Conservation (phyloP, 2,797 vertebrate species). For the Naso thynnoides region DNA sequence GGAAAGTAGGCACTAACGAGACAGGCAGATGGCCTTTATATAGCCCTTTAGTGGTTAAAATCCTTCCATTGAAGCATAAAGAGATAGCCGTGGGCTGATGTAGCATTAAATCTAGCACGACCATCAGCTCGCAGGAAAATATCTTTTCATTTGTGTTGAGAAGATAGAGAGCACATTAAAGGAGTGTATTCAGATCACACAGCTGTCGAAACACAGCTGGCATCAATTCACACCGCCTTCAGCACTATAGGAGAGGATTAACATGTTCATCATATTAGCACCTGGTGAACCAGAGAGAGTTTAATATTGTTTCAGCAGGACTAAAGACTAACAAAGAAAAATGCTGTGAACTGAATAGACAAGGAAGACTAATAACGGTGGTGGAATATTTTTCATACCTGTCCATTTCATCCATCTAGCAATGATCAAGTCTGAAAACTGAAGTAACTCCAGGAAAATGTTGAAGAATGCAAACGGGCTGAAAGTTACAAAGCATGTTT, state of each 20-base stretch:
- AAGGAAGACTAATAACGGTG: neutral
- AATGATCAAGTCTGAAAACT: conserved; percentile 3
- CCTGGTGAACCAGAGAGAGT: conserved; percentile 45
- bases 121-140: conserved; percentile 59
- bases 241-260: conserved; percentile 54
- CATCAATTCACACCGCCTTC: conserved; percentile 53
- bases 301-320: conserved; percentile 33
- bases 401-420: neutral
- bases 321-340: conserved; percentile 22
- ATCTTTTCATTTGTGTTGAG: conserved; percentile 57
- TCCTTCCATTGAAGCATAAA: conserved; percentile 64
- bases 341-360: neutral
- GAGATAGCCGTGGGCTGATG: conserved; percentile 63
- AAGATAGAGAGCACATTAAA: conserved; percentile 38
- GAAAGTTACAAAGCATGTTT: neutral
- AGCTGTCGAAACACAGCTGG: conserved; percentile 67
- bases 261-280: conserved; percentile 62
- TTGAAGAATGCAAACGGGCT: neutral
- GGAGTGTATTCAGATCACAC: conserved; percentile 50
- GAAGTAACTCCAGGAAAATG: neutral
- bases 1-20: conserved; percentile 62
- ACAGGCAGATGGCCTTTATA: conserved; percentile 75
- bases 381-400: neutral
- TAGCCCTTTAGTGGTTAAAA: conserved; percentile 68
- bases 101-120: conserved; percentile 65